Percentiles rank a stretch among this genome's conserved stretches.
Conservation (phyloP, 2,888 invertebrate genomes). For the Busseola fusca region DNA sequence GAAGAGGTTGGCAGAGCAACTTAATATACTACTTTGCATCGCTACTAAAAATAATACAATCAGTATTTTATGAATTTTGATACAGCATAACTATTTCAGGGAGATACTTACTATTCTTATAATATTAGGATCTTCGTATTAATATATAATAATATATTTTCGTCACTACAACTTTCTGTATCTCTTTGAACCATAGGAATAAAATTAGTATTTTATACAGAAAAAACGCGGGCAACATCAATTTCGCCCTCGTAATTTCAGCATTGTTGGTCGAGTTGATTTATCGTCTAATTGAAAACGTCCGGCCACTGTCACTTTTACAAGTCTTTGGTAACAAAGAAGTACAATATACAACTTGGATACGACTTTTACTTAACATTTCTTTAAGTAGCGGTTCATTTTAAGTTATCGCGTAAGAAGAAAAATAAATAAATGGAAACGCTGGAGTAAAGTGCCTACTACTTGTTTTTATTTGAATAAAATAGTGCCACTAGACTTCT, state of each 20-base stretch:
- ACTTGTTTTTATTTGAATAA: conserved; percentile 12
- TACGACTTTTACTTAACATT: conserved; percentile 12
- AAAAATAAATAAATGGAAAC: conserved; percentile 22
- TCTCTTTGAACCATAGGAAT: not conserved
- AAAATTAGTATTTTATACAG: not conserved
- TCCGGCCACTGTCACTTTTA: not conserved
- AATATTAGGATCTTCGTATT: not conserved
- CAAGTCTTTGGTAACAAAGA: conserved; percentile 15
- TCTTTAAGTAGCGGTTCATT: conserved; percentile 18
- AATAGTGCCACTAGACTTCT: not conserved
- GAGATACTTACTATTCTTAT: not conserved
- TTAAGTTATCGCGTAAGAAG: conserved; percentile 22
- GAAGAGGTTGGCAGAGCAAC: not conserved
- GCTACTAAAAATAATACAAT: not conserved
- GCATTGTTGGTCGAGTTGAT: conserved; percentile 8
- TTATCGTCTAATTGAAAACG: conserved; percentile 17
- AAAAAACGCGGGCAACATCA: not conserved
- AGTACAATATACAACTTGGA: conserved; percentile 4
- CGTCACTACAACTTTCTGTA: not conserved
- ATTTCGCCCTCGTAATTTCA: conserved; percentile 1
- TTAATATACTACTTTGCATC: not conserved
- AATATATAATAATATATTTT: not conserved
- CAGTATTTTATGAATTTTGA: not conserved
- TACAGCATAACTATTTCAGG: not conserved
- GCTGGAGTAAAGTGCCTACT: not conserved